Base-by-base conservation (phyloP, 2,888 invertebrate genomes). In the Coremacera marginata region DNA sequence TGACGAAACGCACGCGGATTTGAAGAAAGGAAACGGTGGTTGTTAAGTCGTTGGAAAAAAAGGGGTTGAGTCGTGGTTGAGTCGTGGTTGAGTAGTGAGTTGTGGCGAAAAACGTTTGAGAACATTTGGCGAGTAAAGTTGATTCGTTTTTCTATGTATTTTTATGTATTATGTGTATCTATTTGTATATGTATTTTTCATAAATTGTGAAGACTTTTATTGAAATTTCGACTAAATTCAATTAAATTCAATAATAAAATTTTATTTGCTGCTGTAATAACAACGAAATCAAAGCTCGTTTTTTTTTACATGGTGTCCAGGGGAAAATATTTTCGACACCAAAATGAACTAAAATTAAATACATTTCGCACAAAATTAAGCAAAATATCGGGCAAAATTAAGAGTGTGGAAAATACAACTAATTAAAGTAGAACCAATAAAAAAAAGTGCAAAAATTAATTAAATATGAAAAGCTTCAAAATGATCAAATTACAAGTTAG, bases 391-490 rank as follows among this genome's bases (percentile, higher is more conserved):
- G 44, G 3, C 44, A 11, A 44, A 44, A 44, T 44, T 44, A 11
- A 11, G 11, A 11, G 37, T 37, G 37, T 44, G 11, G 1, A 44
- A 44, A 44, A 11, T 44, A 2, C 16, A 60, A 60, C 25, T 60
- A 16, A 27, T 60, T 60, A n/a, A n/a, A n/a, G 25, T 16, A 27
- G 44, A 44, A 52, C 75, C 75, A 71, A 49, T 62, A 67, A 78
- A 60, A 71, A 67, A 31, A 37, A 72, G 57, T 9, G 27, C 52
- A 70, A 72, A 44, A 44, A 60, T 16, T 27, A 5, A 27, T 60
- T 16, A 27, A 60, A 22, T 22, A 9, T 11, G 27, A 60, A 60
- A 60, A 60, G 22, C 60, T n/a, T n/a, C n/a, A n/a, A n/a, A n/a
- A n/a, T n/a, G n/a, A n/a, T n/a, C n/a, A n/a, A n/a, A n/a, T n/a